A percentile compares a stretch with the other conserved stretches of the same genome.
Conservation (phyloP, 2,888 invertebrate species). For the Linnaemya vulpina region DNA sequence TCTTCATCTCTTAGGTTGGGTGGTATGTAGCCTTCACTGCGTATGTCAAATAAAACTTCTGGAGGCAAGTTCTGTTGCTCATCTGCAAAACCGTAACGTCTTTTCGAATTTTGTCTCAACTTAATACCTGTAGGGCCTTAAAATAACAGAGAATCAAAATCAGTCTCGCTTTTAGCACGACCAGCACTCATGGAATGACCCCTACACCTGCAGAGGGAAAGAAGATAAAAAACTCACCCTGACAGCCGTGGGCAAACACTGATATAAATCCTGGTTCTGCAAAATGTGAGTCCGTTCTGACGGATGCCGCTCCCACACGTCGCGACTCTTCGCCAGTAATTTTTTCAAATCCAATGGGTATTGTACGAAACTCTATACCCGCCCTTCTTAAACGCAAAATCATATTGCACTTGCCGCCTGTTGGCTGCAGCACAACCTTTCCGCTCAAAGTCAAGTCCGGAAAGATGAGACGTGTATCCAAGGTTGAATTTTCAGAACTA, state of each 20-base stretch:
- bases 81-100: conserved; percentile 77
- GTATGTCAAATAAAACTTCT: conserved; percentile 77
- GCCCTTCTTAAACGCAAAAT: conserved; percentile 89
- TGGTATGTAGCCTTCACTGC: conserved; percentile 73
- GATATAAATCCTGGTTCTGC: conserved; percentile 93
- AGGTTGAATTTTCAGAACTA: conserved; percentile 88
- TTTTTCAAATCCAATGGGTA: conserved; percentile 83
- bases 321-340: conserved; percentile 78
- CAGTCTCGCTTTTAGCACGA: neutral
- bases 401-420: conserved; percentile 88
- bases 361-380: conserved; percentile 90
- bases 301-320: conserved; percentile 79
- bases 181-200: too few relatives aligned
- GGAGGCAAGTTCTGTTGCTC: conserved; percentile 51
- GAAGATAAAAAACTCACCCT: conserved; percentile 81
- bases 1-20: conserved; percentile 66
- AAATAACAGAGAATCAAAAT: neutral
- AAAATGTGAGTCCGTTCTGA: conserved; percentile 91
- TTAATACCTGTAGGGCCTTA: conserved; percentile 77
- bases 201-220: too few relatives aligned
- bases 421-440: conserved; percentile 86
- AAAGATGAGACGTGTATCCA: conserved; percentile 90
- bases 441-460: conserved; percentile 92
- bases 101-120: conserved; percentile 81
- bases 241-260: conserved; percentile 93